These are phyloP conservation scores for Cistogaster globosa DNA, from an alignment of 2,888 invertebrate species.

Conservation along the genomic window DNA sequence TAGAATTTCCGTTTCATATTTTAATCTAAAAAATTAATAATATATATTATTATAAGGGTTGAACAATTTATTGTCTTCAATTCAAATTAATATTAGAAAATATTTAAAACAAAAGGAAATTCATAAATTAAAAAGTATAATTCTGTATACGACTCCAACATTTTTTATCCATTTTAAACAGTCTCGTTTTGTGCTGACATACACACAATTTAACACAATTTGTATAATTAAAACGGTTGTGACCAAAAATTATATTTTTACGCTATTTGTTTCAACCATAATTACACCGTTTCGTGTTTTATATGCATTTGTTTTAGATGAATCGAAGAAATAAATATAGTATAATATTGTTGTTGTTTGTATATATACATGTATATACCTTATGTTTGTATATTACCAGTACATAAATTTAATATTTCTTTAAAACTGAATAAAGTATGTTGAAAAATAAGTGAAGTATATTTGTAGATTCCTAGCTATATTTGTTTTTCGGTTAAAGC, in stretches of 20 bases:
- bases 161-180: background rate
- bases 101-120: too few species aligned
- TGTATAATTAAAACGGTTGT: conserved; percentile 73
- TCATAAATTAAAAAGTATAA: too few species aligned
- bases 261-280: conserved; percentile 70
- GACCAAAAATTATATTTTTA: conserved; percentile 70
- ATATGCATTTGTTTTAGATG: conserved; percentile 60
- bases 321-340: conserved; percentile 15
- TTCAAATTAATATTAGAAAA: too few species aligned
- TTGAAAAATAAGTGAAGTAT: too few species aligned
- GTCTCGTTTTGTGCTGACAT: background rate
- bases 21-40: too few species aligned
- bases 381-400: background rate
- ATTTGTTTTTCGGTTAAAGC: conserved; percentile 5
- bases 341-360: too few species aligned
- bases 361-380: background rate
- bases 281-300: conserved; percentile 66
- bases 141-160: too few species aligned
- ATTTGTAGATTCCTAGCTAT: background rate
- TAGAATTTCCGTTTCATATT: too few species aligned
- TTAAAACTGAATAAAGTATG: background rate
- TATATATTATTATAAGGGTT: too few species aligned
- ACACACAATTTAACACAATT: background rate
- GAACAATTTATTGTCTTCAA: too few species aligned
- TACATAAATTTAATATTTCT: conserved; percentile 1